phyloP scores from a whole-genome alignment of 2,797 vertebrate genomes.

The Mareca strepera region DNA sequence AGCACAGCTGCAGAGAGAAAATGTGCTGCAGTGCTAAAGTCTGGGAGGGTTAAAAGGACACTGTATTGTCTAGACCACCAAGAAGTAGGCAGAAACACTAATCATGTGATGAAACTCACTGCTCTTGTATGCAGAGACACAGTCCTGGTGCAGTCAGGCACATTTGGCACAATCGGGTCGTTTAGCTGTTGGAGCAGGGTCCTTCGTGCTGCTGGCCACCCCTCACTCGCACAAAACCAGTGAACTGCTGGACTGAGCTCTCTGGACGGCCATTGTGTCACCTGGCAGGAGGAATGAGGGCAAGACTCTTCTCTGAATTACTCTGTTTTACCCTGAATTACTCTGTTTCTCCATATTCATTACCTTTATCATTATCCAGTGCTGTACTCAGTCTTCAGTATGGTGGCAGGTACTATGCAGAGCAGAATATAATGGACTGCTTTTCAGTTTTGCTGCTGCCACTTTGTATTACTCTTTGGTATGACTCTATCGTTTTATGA shows the following conservation, averaged over 20 bases:
- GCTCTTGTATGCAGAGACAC: not conserved
- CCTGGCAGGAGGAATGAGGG: not conserved
- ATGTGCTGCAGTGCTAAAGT: not conserved
- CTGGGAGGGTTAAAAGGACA: not conserved
- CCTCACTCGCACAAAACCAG: not conserved
- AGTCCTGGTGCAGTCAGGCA: accelerated
- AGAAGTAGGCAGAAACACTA: not conserved
- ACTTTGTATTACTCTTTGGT: constrained; percentile 46
- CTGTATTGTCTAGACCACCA: not conserved
- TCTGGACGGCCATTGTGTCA: not conserved
- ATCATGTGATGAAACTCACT: not conserved
- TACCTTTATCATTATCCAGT: constrained; percentile 18
- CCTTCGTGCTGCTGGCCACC: constrained; percentile 1
- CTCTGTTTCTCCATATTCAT: not conserved
- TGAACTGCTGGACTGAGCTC: not conserved
- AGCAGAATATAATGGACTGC: constrained; percentile 30
- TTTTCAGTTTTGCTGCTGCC: constrained; percentile 49
- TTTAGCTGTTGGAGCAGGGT: not conserved
- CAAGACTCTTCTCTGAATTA: not conserved
- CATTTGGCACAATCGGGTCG: not conserved
- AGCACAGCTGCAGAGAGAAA: not conserved
- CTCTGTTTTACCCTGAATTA: not conserved
- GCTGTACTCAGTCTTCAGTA: not conserved
- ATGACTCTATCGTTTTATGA: constrained; percentile 36
- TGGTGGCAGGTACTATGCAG: not conserved